Conservation (phyloP, 2,888 invertebrate species). For the Tenthredo distinguenda region DNA sequence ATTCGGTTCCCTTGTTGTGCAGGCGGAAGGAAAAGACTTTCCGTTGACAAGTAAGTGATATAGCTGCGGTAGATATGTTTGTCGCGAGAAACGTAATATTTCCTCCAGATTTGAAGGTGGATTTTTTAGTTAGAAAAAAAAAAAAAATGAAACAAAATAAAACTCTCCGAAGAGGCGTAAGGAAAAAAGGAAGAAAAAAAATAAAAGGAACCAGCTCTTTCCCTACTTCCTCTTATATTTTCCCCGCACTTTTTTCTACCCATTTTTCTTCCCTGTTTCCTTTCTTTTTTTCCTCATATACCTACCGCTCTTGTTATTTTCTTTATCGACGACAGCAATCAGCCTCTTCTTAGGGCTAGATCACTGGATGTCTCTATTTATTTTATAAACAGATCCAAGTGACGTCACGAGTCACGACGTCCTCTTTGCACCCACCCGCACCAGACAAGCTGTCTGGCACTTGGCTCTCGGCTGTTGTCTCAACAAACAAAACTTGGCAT, state of each 20-base stretch:
- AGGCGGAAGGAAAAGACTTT: conserved; percentile 35
- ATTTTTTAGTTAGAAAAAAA: conserved; percentile 1
- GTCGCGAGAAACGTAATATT: conserved; percentile 45
- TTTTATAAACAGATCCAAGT: conserved; percentile 52
- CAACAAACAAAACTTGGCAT: conserved; percentile 39
- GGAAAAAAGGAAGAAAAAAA: not conserved
- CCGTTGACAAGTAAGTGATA: conserved; percentile 43
- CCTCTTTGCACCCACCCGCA: conserved; percentile 26
- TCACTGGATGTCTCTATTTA: conserved; percentile 50
- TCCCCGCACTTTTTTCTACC: conserved; percentile 20
- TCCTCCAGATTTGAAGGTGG: conserved; percentile 41
- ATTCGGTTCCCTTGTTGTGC: not conserved
- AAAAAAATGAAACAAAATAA: conserved; percentile 2
- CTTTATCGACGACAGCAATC: conserved; percentile 53
- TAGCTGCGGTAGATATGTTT: conserved; percentile 7
- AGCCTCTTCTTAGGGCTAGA: conserved; percentile 17
- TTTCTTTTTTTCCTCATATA: not conserved
- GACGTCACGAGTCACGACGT: conserved; percentile 46
- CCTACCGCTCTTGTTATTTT: conserved; percentile 41
- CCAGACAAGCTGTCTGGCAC: conserved; percentile 51
- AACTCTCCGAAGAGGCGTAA: conserved; percentile 12
- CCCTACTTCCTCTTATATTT: conserved; percentile 45
- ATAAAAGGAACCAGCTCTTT: not conserved
- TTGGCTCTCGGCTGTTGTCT: conserved; percentile 52
- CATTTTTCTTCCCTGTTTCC: not conserved